Base-by-base conservation (phyloP, 2,888 invertebrate genomes). In the Caenorhabditis japonica region DNA sequence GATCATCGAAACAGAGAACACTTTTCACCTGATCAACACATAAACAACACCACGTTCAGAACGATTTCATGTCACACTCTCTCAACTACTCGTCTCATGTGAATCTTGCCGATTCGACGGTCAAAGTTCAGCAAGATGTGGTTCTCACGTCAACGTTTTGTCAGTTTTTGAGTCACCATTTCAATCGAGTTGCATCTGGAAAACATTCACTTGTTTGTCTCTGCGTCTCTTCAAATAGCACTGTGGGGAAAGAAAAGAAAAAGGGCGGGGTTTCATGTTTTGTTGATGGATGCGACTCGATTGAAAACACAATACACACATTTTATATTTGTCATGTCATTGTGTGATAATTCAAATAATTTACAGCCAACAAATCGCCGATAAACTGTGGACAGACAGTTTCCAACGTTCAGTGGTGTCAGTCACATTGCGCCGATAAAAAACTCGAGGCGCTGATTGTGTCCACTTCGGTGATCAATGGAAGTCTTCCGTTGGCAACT, bases 71-170 rank as follows among this genome's bases (percentile, higher is more conserved):
- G 39, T 10, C 39, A 1, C 52, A 62, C n/a, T 33, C 51, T n/a
- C 51, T 71, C 34, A 64, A 52, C 47, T 71, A 71, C 27, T 58
- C 58, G 2, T 51, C 71, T 7, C 71, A 71, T 49, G 71, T 71
- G n/a, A 64, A 62, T 5, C 41, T 71, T 0, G 62, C 56, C 25
- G 23, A 61, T 52, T 12, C 56, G 13, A 33, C 49, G 7, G 55
- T 34, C 7, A 36, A 49, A 39, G 56, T 71, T 1, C 36, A 61
- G 25, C 49, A 56, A 1, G 70, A 70, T 25, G 30, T 51, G 3
- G 71, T 44, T 3, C 38, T 19, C n/a, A 47, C 46, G 15, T 23
- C 56, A 10, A 52, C 27, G n/a, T 56, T 64, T 19, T 19, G 62
- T 64, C 1, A 38, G 62, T 53, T 5, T 2, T n/a, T 10, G n/a